A percentile compares a stretch with the other conserved stretches of the same genome.
Conservation (phyloP, 2,113 vertebrate species). For the Engystomops pustulosus region DNA sequence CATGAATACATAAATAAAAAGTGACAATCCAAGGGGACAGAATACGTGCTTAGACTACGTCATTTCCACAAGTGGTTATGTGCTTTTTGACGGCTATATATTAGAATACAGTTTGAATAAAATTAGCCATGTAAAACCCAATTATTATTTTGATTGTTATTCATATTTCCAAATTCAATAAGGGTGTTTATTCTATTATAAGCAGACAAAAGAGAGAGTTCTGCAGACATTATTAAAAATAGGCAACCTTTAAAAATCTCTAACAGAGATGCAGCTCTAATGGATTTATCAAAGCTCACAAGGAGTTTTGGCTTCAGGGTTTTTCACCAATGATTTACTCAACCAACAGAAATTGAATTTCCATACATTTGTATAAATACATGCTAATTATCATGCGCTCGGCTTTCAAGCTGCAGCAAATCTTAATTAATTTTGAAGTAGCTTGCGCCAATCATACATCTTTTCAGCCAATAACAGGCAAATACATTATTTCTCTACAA, state of each 20-base stretch:
- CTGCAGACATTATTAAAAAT: constrained; percentile 22
- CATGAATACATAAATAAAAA: constrained; percentile 33
- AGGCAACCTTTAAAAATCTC: constrained; percentile 28
- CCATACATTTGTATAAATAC: constrained; percentile 56
- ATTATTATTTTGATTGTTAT: constrained; percentile 30
- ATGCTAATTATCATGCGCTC: constrained; percentile 31
- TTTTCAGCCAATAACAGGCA: constrained; percentile 33
- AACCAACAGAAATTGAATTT: constrained; percentile 51
- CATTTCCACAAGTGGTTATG: constrained; percentile 18
- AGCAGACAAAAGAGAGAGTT: neutral
- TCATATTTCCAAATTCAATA: constrained; percentile 11
- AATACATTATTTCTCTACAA: neutral
- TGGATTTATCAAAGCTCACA: constrained; percentile 51
- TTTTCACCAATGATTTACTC: constrained; percentile 51
- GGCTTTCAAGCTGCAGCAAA: constrained; percentile 18
- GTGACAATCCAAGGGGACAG: neutral
- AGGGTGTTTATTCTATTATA: constrained; percentile 8
- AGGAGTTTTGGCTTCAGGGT: constrained; percentile 43
- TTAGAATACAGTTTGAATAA: constrained; percentile 45
- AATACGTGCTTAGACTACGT: neutral
- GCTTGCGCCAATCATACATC: constrained; percentile 22
- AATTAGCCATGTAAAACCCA: constrained; percentile 38
- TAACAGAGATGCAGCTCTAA: constrained; percentile 18
- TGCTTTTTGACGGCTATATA: constrained; percentile 32
- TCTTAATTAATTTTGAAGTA: constrained; percentile 47